phyloP scores from a whole-genome alignment of 37 sponge, comb jelly and placozoan species.

The Crambe crambe region DNA sequence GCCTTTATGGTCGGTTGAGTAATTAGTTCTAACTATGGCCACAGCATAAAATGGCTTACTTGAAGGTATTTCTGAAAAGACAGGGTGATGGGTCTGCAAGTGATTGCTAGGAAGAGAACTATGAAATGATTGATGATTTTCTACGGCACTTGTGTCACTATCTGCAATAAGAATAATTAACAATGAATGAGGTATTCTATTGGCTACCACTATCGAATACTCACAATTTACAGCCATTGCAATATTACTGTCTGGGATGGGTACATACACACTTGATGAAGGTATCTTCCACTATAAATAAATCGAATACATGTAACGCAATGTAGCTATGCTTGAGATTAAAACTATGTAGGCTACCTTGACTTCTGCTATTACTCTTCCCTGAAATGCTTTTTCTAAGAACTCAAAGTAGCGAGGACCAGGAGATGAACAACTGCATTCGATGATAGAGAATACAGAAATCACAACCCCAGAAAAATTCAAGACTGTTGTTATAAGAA shows the following conservation, averaged over 20 bases:
- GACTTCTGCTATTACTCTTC: slow-evolving; percentile 2
- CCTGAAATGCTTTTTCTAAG: slow-evolving; percentile 48
- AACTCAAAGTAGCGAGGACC: slow-evolving; percentile 53
- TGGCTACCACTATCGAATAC: too few relatives aligned
- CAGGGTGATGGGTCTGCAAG: slow-evolving; percentile 26
- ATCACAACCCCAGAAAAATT: too few relatives aligned
- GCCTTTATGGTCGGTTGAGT: too few relatives aligned
- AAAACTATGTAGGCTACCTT: too few relatives aligned
- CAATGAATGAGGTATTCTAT: neutral
- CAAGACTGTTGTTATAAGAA: too few relatives aligned
- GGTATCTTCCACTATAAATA: slow-evolving; percentile 57
- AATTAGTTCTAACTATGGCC: too few relatives aligned
- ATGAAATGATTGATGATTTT: neutral
- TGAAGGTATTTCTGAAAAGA: slow-evolving; percentile 2
- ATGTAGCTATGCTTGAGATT: too few relatives aligned
- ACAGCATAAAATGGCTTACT: slow-evolving; percentile 9
- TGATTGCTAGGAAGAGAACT: slow-evolving; percentile 33
- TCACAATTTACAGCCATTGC: slow-evolving; percentile 62
- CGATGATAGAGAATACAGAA: too few relatives aligned
- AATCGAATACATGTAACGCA: neutral
- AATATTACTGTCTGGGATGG: slow-evolving; percentile 16
- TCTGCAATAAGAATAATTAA: neutral
- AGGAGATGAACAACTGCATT: neutral
- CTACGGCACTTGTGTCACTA: neutral
- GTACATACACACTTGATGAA: neutral